phyloP scores from a whole-genome alignment of 2,888 invertebrate species.

The Tenthredo mesomela region DNA sequence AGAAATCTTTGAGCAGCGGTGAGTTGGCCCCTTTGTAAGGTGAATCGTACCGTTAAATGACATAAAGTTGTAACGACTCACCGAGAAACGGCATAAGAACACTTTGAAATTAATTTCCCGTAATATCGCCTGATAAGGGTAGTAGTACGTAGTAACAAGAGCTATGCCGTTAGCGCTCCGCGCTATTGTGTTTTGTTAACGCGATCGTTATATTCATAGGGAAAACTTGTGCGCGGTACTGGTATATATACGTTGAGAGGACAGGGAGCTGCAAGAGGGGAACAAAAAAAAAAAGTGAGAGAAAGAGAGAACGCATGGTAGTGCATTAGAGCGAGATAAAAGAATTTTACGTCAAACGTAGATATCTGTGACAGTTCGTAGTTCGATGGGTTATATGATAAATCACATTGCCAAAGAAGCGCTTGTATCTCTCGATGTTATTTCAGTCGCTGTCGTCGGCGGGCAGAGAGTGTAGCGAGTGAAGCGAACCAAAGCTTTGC shows the following conservation, averaged over 20 bases:
- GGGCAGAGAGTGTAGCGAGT: slow-evolving; percentile 1
- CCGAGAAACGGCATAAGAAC: slow-evolving; percentile 42
- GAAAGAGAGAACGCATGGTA: neutral
- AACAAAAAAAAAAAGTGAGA: neutral
- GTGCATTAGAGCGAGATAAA: slow-evolving; percentile 33
- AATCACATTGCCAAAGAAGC: slow-evolving; percentile 38
- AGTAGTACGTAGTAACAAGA: slow-evolving; percentile 36
- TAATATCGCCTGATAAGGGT: slow-evolving; percentile 50
- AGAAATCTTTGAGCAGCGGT: slow-evolving; percentile 24
- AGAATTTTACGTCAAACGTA: slow-evolving; percentile 46
- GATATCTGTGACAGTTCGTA: slow-evolving; percentile 47
- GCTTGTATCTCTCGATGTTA: slow-evolving; percentile 41
- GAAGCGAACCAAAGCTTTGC: slow-evolving; percentile 30
- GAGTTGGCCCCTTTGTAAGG: neutral
- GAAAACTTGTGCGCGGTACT: slow-evolving; percentile 32
- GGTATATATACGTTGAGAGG: neutral
- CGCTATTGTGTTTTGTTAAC: slow-evolving; percentile 42
- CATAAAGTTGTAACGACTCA: slow-evolving; percentile 50
- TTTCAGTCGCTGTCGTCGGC: slow-evolving; percentile 42
- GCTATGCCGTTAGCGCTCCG: slow-evolving; percentile 6
- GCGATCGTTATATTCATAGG: slow-evolving; percentile 47
- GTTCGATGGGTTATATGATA: slow-evolving; percentile 50
- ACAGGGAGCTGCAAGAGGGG: neutral
- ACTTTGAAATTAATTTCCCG: slow-evolving; percentile 51
- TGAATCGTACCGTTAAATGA: slow-evolving; percentile 48